Evolutionary conservation across 2,797 vertebrate species (phyloP).

Genomic region (Vultur gryphus): DNA sequence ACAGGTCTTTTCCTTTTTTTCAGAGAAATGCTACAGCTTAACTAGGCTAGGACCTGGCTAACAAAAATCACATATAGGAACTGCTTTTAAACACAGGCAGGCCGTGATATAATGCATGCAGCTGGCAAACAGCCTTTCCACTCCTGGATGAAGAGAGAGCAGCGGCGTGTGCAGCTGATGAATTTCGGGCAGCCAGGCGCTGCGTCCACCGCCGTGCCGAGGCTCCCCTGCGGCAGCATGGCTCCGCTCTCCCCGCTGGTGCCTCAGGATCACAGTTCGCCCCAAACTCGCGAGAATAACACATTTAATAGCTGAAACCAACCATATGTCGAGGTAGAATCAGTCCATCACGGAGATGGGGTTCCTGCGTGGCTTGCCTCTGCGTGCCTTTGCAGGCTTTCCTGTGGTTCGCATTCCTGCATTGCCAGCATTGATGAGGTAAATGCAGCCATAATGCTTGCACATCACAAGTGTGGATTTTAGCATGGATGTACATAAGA

Average conservation of each 20-base stretch:
- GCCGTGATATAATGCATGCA: neutral
- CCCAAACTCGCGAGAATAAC: fast-evolving
- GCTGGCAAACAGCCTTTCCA: neutral
- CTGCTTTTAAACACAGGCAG: neutral
- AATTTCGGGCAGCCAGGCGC: neutral
- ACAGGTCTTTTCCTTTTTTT: neutral
- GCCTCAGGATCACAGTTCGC: neutral
- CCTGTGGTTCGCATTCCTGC: neutral
- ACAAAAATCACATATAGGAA: neutral
- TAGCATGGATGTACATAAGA: neutral
- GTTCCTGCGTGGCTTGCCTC: neutral
- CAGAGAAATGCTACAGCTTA: neutral
- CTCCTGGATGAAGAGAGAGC: neutral
- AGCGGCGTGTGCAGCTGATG: too few species aligned
- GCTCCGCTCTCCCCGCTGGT: neutral
- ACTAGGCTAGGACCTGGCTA: neutral
- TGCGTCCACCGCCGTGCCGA: fast-evolving
- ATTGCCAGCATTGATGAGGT: neutral
- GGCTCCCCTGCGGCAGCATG: neutral
- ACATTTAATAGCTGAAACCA: neutral
- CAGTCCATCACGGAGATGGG: fast-evolving
- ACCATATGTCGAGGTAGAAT: neutral
- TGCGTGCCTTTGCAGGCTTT: neutral
- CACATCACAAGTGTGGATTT: neutral
- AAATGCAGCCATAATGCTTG: neutral